phyloP scores from a whole-genome alignment of 2,888 invertebrate genomes.

The Helleia helle region DNA sequence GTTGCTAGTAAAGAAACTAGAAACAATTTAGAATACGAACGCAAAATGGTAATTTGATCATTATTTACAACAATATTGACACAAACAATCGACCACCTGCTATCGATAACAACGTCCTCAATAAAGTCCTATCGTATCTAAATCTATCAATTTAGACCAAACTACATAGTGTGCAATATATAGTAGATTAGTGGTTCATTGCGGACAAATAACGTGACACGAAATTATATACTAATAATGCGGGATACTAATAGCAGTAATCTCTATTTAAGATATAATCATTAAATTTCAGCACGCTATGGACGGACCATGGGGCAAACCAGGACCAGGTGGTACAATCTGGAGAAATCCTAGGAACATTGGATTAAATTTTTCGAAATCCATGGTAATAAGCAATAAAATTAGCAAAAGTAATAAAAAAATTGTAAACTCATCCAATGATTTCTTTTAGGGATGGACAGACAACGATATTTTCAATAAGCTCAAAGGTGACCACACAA shows the following conservation, averaged over 20 bases:
- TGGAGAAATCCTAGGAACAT: conserved; percentile 84
- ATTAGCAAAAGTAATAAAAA: background rate
- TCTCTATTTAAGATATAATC: no score
- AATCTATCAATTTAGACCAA: no score
- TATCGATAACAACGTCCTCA: no score
- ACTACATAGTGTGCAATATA: no score
- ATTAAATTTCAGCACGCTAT: conserved; percentile 56
- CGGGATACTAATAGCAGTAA: no score
- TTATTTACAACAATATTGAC: no score
- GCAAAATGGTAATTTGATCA: conserved; percentile 69
- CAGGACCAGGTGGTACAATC: conserved; percentile 80
- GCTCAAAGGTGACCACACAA: conserved; percentile 41
- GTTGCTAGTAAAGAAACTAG: conserved; percentile 59
- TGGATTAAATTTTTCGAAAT: conserved; percentile 83
- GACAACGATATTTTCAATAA: conserved; percentile 55
- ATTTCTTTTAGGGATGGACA: conserved; percentile 55
- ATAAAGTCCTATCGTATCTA: no score
- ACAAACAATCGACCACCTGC: no score
- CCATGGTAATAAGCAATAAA: conserved; percentile 77
- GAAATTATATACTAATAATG: no score
- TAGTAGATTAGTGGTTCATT: no score
- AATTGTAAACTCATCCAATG: background rate
- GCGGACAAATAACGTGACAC: no score
- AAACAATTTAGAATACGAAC: conserved; percentile 60
- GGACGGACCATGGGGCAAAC: conserved; percentile 77